Conservation (phyloP, 2,888 invertebrate species). For the Strigamia transsilvanica region DNA sequence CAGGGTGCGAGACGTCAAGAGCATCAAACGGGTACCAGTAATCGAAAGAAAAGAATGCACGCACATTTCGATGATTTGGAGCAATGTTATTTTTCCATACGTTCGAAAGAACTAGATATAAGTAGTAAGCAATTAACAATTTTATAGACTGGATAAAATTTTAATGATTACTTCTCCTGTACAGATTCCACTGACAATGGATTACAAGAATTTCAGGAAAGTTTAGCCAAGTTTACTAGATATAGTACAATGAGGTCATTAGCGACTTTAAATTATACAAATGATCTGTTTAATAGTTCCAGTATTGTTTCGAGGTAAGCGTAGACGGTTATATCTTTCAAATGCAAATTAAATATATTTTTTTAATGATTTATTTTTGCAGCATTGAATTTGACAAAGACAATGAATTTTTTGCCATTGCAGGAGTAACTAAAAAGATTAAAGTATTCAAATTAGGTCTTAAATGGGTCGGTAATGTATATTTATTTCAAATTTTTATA, state of each 20-base stretch:
- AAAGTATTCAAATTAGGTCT: constrained; percentile 70
- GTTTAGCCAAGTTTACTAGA: constrained; percentile 83
- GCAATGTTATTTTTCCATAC: constrained; percentile 82
- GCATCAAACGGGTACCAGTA: constrained; percentile 69
- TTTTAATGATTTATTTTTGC: constrained; percentile 56
- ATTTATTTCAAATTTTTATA: not conserved
- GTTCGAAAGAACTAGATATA: constrained; percentile 74
- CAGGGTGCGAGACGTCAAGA: constrained; percentile 61
- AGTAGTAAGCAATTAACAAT: constrained; percentile 6
- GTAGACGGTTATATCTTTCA: not conserved
- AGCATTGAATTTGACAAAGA: constrained; percentile 97
- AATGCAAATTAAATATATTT: not conserved
- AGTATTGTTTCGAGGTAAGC: constrained; percentile 67
- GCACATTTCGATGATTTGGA: constrained; percentile 90
- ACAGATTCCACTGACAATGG: constrained; percentile 58
- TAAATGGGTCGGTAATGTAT: not conserved
- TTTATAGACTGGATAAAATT: not conserved
- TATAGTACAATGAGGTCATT: constrained; percentile 80
- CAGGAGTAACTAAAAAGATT: constrained; percentile 92
- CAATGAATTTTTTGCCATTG: constrained; percentile 93
- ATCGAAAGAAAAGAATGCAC: constrained; percentile 78
- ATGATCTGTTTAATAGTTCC: constrained; percentile 78
- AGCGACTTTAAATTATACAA: constrained; percentile 88
- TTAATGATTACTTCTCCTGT: not conserved
- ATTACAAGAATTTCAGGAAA: constrained; percentile 76